phyloP scores from a whole-genome alignment of 2,888 invertebrate species.

The Drosophila incognita region DNA sequence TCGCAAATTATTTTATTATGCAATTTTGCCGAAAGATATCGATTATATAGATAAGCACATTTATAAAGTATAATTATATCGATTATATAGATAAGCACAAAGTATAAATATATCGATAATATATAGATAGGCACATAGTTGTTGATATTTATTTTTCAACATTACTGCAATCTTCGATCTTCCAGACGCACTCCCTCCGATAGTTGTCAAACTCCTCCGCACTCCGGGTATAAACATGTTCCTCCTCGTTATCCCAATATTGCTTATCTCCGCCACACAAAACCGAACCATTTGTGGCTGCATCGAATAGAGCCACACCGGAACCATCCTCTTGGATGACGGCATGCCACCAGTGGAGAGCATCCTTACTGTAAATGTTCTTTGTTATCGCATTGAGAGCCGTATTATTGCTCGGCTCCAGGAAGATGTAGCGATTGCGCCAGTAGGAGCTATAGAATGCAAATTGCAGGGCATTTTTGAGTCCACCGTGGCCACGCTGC shows the following conservation, averaged over 20 bases:
- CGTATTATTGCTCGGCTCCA: slow-evolving; percentile 40
- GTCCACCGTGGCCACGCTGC: slow-evolving; percentile 42
- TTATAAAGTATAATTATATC: neutral
- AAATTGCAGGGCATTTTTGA: slow-evolving; percentile 47
- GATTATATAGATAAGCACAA: neutral
- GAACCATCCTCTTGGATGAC: slow-evolving; percentile 37
- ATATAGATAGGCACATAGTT: neutral
- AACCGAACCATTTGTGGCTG: slow-evolving; percentile 31
- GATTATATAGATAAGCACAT: neutral
- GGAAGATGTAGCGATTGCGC: slow-evolving; percentile 64
- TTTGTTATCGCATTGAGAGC: slow-evolving; percentile 51
- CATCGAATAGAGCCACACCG: slow-evolving; percentile 63
- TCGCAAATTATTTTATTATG: slow-evolving; percentile 1
- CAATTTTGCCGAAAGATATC: neutral
- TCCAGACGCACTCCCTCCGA: slow-evolving; percentile 69
- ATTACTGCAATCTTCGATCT: slow-evolving; percentile 73
- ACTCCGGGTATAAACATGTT: slow-evolving; percentile 68
- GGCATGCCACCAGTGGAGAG: slow-evolving; percentile 61
- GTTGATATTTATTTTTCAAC: slow-evolving; percentile 11
- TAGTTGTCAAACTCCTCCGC: slow-evolving; percentile 45
- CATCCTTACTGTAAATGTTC: slow-evolving; percentile 66
- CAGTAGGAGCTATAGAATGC: slow-evolving; percentile 70
- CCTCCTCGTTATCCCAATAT: slow-evolving; percentile 64
- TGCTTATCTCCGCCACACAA: slow-evolving; percentile 70
- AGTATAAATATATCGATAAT: neutral